Base-by-base conservation (phyloP, 2,797 vertebrate genomes). In the Steatocranus sp. region DNA sequence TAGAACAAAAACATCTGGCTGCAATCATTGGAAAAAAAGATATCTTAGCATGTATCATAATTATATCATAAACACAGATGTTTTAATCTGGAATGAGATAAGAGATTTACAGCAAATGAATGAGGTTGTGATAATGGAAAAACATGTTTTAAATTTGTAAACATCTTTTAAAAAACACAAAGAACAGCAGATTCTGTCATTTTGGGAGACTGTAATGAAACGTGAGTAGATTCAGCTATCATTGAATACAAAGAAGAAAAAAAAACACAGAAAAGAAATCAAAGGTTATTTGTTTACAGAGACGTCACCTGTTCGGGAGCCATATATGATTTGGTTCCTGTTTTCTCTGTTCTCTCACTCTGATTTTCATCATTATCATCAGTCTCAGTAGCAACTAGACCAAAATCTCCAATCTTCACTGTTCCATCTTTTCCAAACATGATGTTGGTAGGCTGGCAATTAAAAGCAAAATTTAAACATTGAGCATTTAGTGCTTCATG, bases 391-490 rank as follows among this genome's bases (percentile, higher is more conserved):
- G 97, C 97, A 79, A 96, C 97, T 43, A 99, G 96, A 77, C 98
- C 97, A 1, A 98, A 98, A 91, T 99, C 97, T 5, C 97, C 97
- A 43, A 99, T 98, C 96, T 98, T 99, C 84, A 98, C 89, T 41
- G 83, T 58, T 41, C 84, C 81, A 12, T 94, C 87, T 18, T 1
- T 27, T 11, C 96, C 95, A 90, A 98, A 92, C 88, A 99, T 96
- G 92, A 98, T 97, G 92, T 99, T 99, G 79, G 14, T 18, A 74
- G 98, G 98, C 98, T 99, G 84, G 82, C 2, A 0, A 41, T 25
- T 43, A 81, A 83, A 78, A 58, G 12, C 6, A 75, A 63, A 66
- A 66, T 66, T 23, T 23, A 41, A 66, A 41, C 61, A 23, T 41
- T 66, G 8, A 41, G 12, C 34, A 23, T 23, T 66, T 38, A 15